phyloP scores from a whole-genome alignment of 2,888 invertebrate species.

The Amblyjoppa fuscipennis region DNA sequence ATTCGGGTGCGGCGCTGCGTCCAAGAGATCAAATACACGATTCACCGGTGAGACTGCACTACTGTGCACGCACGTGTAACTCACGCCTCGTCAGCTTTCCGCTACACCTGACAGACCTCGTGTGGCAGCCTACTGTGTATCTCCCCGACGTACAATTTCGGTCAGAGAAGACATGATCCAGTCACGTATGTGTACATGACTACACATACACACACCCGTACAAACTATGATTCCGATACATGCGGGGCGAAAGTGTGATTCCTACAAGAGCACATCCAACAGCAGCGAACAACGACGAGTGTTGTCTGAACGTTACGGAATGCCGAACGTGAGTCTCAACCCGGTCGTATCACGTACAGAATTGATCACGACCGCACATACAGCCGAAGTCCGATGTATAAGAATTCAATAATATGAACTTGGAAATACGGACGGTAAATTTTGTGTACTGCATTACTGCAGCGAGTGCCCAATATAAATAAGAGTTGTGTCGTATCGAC shows the following conservation, averaged over 20 bases:
- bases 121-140: neutral
- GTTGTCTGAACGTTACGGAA: neutral
- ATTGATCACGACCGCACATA: neutral
- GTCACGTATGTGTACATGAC: neutral
- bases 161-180: neutral
- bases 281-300: neutral
- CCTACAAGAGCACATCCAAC: neutral
- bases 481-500: conserved; percentile 40
- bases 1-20: neutral
- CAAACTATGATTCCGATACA: neutral
- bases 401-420: conserved; percentile 2
- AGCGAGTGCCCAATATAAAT: conserved; percentile 32
- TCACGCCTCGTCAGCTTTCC: conserved; percentile 6
- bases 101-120: conserved; percentile 11
- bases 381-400: neutral
- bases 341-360: conserved; percentile 1
- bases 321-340: neutral
- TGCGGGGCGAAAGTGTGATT: conserved; percentile 5
- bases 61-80: neutral
- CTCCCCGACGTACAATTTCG: neutral
- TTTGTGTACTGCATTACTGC: conserved; percentile 13
- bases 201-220: neutral
- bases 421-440: neutral
- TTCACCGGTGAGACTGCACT: neutral
- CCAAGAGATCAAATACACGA: conserved; percentile 10